phyloP scores from a whole-genome alignment of 2,888 invertebrate genomes.

The Buathra laborator region DNA sequence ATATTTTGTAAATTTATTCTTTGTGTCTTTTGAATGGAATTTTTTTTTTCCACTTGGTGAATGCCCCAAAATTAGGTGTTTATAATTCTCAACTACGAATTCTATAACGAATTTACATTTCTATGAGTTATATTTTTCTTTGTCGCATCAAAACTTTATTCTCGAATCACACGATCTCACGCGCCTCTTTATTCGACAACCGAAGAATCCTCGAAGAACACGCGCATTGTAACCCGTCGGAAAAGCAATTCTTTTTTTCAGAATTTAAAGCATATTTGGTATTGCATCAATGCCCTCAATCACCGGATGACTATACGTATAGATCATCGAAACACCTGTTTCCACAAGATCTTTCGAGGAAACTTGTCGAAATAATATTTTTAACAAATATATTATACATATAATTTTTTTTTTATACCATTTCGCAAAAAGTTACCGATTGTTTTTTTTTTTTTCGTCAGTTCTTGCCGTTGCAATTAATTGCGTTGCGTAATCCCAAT shows the following conservation, averaged over 20 bases:
- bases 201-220: background rate
- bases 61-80: background rate
- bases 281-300: conserved; percentile 20
- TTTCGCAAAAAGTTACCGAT: too few species aligned
- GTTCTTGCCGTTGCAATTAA: too few species aligned
- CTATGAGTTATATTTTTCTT: background rate
- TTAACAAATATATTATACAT: background rate
- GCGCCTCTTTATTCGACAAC: background rate
- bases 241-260: background rate
- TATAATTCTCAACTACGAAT: background rate
- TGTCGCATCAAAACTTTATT: background rate
- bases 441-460: too few species aligned
- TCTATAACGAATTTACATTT: background rate
- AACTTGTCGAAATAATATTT: background rate
- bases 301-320: conserved; percentile 1
- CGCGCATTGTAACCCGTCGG: background rate
- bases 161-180: background rate
- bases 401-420: too few species aligned
- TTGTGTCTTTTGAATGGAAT: background rate
- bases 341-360: conserved; percentile 8
- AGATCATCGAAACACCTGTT: conserved; percentile 33
- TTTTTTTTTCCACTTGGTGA: background rate
- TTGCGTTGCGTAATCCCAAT: too few species aligned
- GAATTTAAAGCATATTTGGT: conserved; percentile 5
- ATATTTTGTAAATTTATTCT: background rate